Percentiles rank a stretch among this genome's conserved stretches.
These are phyloP conservation scores for Notospermus geniculatus DNA, from an alignment of 1,140 invertebrate species.

Conservation along the genomic window DNA sequence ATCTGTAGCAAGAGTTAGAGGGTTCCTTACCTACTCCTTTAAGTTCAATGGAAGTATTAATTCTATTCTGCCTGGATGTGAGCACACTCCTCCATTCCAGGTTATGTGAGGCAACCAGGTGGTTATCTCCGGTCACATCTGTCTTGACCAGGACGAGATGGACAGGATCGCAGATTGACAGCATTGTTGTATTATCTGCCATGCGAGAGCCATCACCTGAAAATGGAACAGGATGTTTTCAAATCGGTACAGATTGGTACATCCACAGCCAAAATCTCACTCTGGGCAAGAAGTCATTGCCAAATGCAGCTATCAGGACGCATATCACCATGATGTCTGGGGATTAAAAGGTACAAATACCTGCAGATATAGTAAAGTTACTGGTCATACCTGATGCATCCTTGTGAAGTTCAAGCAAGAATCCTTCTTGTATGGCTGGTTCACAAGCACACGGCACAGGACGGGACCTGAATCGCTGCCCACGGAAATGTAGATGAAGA, in stretches of 20 bases:
- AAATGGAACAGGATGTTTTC: too few relatives aligned
- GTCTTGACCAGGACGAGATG: slow-evolving; percentile 53
- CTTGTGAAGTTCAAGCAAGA: slow-evolving; percentile 54
- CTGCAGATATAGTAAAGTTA: too few relatives aligned
- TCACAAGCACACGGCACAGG: slow-evolving; percentile 53
- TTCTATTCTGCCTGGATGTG: slow-evolving; percentile 29
- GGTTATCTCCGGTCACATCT: slow-evolving; percentile 44
- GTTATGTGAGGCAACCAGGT: slow-evolving; percentile 52
- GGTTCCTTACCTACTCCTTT: slow-evolving; percentile 47
- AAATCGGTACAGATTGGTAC: too few relatives aligned
- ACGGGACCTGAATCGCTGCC: slow-evolving; percentile 51
- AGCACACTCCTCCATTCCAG: slow-evolving; percentile 53
- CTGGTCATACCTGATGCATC: slow-evolving; percentile 40
- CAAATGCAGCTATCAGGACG: too few relatives aligned
- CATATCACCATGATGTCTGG: too few relatives aligned
- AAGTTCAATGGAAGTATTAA: slow-evolving; percentile 44
- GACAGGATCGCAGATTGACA: slow-evolving; percentile 49
- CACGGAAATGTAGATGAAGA: slow-evolving; percentile 50
- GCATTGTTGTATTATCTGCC: slow-evolving; percentile 45
- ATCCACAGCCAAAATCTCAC: too few relatives aligned
- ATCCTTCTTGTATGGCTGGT: slow-evolving; percentile 52
- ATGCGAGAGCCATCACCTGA: slow-evolving; percentile 47
- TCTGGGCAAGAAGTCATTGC: too few relatives aligned
- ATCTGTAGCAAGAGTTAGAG: too few relatives aligned
- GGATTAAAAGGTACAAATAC: too few relatives aligned